Conservation (phyloP, 2,888 invertebrate species). For the Nebria salina region DNA sequence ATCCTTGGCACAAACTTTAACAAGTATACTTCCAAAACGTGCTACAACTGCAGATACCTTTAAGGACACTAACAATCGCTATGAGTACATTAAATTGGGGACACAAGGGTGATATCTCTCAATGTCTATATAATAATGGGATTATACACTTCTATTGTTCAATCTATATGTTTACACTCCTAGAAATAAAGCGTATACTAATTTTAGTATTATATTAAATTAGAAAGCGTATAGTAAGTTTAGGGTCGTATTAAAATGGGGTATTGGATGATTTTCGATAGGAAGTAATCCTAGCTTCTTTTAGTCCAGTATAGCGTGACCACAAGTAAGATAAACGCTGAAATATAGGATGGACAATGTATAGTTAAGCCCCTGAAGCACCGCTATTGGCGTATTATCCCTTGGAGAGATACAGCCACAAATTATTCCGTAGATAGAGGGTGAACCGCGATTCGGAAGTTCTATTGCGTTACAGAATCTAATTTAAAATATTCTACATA, state of each 20-base stretch:
- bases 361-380: not conserved
- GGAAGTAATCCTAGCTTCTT: not conserved
- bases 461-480: not conserved
- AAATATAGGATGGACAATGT: not conserved
- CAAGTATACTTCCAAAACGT: not conserved
- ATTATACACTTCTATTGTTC: too few species aligned
- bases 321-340: not conserved
- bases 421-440: not conserved
- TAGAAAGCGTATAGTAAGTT: too few species aligned
- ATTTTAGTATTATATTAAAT: too few species aligned
- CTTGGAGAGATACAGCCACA: slow-evolving; percentile 6
- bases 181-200: too few species aligned
- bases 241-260: too few species aligned
- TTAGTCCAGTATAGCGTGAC: not conserved
- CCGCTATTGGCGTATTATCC: slow-evolving; percentile 21
- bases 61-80: too few species aligned
- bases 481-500: slow-evolving; percentile 38
- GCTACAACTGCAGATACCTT: too few species aligned
- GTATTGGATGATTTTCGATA: not conserved
- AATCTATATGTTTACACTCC: too few species aligned
- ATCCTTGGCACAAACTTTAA: not conserved
- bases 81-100: too few species aligned
- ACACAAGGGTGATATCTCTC: too few species aligned
- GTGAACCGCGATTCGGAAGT: not conserved
- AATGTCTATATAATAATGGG: too few species aligned